Evolutionary conservation across 2,888 invertebrate genomes (phyloP), one percentile per base, ranked within the genome.

Genomic region (Sthenelais limicola): DNA sequence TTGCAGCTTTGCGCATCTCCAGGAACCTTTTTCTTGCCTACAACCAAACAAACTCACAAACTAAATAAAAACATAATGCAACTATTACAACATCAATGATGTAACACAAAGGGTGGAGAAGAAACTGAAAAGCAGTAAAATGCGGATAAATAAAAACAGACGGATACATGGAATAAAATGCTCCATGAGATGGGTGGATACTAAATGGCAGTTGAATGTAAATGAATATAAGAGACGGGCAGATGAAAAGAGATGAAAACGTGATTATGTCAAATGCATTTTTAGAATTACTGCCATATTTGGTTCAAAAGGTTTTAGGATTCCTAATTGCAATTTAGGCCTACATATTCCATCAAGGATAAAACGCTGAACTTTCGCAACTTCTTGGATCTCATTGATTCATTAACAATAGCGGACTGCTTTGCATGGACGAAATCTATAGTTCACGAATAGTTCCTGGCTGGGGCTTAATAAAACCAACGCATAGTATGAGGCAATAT

Each of bases 1-100:
- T 89, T 38, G 91, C 91, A 0, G 93, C 93, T 28, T 26, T 28
- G 21, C 73, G 51, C 28, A 76, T 67, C 38, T 71, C 56, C 26
- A 49, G 54, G 71, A 74, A 79, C 24, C 66, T 67, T 47, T 48
- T 70, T 62, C 74, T 73, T 21, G 76, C 78, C 78, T 78, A 66
- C n/a, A 72, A 69, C 28, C 49, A n/a, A 49, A 51, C 2, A 48
- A 48, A 62, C 47, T 28, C 35, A 54, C 21, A 26, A 26, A 48
- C 26, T 21, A 71, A 35, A 70, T n/a, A 47, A 15, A 24, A 21
- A 33, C 26, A 54, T 24, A 49, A 26, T 24, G 9, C 7, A 7
- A 62, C 9, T 28, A 18, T 35, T 35, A 38, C 5, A 38, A 62
- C 33, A 5, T 18, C 9, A 38, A 7, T 35, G 7, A 7, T 62